Percentiles rank a stretch among this genome's conserved stretches.
Evolutionary conservation across 1,140 invertebrate species (phyloP).

Genomic region (Drosophila truncata): DNA sequence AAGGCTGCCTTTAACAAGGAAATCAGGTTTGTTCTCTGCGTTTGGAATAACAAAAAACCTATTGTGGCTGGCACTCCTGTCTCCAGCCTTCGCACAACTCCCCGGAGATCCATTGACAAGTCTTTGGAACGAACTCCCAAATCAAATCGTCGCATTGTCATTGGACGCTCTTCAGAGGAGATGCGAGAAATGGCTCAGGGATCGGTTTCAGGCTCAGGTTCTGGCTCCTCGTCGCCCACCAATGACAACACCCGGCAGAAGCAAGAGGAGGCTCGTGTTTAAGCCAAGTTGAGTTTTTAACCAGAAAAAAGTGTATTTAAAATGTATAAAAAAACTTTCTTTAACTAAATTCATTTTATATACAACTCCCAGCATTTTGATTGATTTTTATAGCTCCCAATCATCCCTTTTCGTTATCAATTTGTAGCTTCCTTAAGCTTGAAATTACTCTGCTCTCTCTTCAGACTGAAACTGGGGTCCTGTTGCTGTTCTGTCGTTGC

Average conservation of each 20-base stretch:
- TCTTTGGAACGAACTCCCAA: slow-evolving; percentile 68
- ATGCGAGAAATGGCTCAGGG: slow-evolving; percentile 55
- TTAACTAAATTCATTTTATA: background rate
- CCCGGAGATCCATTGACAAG: slow-evolving; percentile 57
- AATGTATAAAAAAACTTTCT: background rate
- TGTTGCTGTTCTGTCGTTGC: slow-evolving; percentile 3
- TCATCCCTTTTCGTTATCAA: slow-evolving; percentile 49
- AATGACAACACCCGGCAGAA: background rate
- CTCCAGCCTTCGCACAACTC: slow-evolving; percentile 56
- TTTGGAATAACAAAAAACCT: slow-evolving; percentile 82
- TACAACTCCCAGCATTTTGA: too few relatives aligned
- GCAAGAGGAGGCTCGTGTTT: slow-evolving; percentile 41
- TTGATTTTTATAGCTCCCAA: background rate
- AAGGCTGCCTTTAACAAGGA: slow-evolving; percentile 71
- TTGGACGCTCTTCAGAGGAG: slow-evolving; percentile 67
- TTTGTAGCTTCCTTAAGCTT: slow-evolving; percentile 72
- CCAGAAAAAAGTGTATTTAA: slow-evolving; percentile 12
- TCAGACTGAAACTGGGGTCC: slow-evolving; percentile 1
- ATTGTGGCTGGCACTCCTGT: slow-evolving; percentile 53
- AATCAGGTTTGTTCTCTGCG: slow-evolving; percentile 68
- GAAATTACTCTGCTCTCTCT: slow-evolving; percentile 63
- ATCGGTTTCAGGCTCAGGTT: background rate
- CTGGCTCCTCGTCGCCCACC: slow-evolving; percentile 5
- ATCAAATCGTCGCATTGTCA: slow-evolving; percentile 60
- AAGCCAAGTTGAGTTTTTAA: slow-evolving; percentile 1